Base-by-base conservation (phyloP, 2,113 vertebrate genomes). In the Sinocyclocheilus anophthalmus region DNA sequence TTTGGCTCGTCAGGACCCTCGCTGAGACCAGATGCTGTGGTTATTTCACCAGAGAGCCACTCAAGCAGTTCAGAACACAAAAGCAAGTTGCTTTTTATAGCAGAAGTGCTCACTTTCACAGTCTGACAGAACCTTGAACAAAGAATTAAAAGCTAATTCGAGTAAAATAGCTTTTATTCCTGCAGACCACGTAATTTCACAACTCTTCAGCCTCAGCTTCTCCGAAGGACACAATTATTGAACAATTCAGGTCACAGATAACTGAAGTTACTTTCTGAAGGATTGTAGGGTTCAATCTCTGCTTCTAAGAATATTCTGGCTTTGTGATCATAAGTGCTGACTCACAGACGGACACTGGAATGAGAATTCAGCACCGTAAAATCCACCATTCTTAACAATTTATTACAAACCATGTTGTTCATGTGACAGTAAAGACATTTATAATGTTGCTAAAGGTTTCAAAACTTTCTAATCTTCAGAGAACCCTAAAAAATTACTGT, bases 81-180 rank as follows among this genome's bases (percentile, higher is more conserved):
- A 80, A 77, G 87, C 42, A 18, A n/a, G 85, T 50, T 33, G n/a
- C 55, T 85, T 76, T 77, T 84, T 84, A 80, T 87, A 89, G 69
- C 76, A 57, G 6, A 69, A 79, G 69, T 39, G 45, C 75, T 76
- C 55, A 30, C 63, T 73, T 24, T 37, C 63, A 78, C 63, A 79
- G 24, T 20, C 26, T 33, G 76, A 80, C 61, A 69, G 70, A 75
- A 63, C 69, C 69, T 37, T 39, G 76, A 79, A 72, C 69, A 78
- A 69, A 45, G 30, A 84, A 65, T 73, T 63, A 26, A 81, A 72
- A 24, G 76, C 42, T 65, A 0, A 14, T 70, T 57, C 2, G 50
- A 61, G 33, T 77, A 61, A 80, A 86, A 88, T 30, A 76, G 39
- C 77, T 30, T 48, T 55, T n/a, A 42, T 42, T 63, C 57, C 59